These are phyloP conservation scores for Drosophila insularis DNA, from an alignment of 1,140 invertebrate species.

Conservation along the genomic window DNA sequence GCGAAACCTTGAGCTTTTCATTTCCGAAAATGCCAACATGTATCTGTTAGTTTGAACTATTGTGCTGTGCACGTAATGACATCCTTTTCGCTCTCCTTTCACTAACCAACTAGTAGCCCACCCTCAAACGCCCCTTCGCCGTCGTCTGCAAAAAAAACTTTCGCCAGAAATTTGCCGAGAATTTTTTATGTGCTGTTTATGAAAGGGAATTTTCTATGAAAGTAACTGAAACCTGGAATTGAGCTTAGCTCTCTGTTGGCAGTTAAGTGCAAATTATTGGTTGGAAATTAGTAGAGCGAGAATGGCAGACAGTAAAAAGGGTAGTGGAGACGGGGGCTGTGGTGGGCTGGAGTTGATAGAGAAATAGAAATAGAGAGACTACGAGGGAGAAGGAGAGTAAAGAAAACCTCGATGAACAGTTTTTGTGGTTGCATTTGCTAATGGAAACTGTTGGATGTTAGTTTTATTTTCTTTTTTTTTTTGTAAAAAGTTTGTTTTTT, in stretches of 20 bases:
- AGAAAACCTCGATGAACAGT: slow-evolving; percentile 26
- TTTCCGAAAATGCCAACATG: slow-evolving; percentile 13
- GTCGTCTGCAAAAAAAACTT: slow-evolving; percentile 14
- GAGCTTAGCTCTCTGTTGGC: slow-evolving; percentile 42
- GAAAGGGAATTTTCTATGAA: slow-evolving; percentile 70
- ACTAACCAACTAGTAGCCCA: background rate
- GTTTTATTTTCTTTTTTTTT: slow-evolving; percentile 16
- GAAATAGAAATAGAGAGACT: background rate
- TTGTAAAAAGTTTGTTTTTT: slow-evolving; percentile 10
- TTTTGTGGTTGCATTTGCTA: slow-evolving; percentile 75
- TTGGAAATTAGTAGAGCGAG: slow-evolving; percentile 69
- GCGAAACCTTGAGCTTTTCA: background rate
- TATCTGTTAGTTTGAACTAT: slow-evolving; percentile 46
- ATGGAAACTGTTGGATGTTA: slow-evolving; percentile 53
- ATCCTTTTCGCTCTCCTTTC: background rate
- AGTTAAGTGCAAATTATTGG: slow-evolving; percentile 75
- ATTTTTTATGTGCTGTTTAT: slow-evolving; percentile 47
- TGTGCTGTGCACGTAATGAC: slow-evolving; percentile 44
- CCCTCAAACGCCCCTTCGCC: background rate
- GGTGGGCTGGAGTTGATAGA: background rate
- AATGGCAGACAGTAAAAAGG: slow-evolving; percentile 1
- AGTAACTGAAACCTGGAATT: slow-evolving; percentile 51
- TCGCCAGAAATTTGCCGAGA: slow-evolving; percentile 38
- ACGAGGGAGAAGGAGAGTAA: background rate
- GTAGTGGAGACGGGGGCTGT: background rate